Evolutionary conservation across 2,113 vertebrate species (phyloP).

Genomic region (Pituophis catenifer): DNA sequence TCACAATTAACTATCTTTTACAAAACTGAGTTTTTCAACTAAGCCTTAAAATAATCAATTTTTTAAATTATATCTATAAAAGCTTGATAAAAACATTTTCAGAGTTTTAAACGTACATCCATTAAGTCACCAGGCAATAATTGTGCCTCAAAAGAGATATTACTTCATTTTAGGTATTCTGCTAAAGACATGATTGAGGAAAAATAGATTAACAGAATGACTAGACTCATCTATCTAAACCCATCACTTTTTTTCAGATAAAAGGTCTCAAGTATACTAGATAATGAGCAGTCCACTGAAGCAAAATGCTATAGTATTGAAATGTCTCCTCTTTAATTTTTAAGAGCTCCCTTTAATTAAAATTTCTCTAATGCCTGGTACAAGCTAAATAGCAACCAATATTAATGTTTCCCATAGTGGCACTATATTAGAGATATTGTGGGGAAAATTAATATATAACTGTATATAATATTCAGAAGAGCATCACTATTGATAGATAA

Average conservation of each 20-base stretch:
- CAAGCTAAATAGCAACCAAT: background rate
- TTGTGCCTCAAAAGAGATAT: background rate
- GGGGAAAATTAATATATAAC: background rate
- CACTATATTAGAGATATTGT: background rate
- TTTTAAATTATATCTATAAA: background rate
- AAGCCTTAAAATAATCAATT: background rate
- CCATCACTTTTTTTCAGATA: background rate
- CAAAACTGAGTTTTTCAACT: background rate
- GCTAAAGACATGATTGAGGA: background rate
- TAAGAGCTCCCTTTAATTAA: background rate
- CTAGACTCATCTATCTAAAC: background rate
- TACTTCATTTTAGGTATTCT: background rate
- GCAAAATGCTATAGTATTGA: background rate
- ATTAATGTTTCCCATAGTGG: background rate
- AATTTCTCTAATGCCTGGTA: background rate
- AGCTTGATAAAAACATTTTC: background rate
- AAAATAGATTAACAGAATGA: background rate
- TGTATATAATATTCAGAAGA: background rate
- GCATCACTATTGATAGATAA: background rate
- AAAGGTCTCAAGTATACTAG: background rate
- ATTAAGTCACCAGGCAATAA: background rate
- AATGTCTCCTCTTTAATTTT: background rate
- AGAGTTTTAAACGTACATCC: background rate
- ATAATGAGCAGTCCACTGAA: background rate
- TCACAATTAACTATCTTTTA: background rate